Evolutionary conservation across 2,888 invertebrate species (phyloP), one percentile per base, ranked within the genome.

Genomic region (Spatulosminthurus flaviceps): DNA sequence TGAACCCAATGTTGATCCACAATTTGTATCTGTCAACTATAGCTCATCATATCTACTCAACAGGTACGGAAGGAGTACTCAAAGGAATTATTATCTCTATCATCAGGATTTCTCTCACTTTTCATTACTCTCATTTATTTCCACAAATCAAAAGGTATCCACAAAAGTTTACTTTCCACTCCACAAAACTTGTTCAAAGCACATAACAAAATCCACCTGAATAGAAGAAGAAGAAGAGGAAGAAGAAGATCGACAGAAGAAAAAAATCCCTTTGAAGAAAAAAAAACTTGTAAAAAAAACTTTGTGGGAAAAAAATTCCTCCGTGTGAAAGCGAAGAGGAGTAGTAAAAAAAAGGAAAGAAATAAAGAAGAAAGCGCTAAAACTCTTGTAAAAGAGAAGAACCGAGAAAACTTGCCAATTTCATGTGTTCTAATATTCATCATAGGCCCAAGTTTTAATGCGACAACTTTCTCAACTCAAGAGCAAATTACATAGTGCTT

Each of bases 1-100:
- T 51, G n/a, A 51, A 51, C n/a, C 51, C 16, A 51, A 51, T 51
- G 51, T 16, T 51, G 51, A 51, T 51, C n/a, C 51, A 51, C 51
- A 51, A 51, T 51, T 51, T 51, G 51, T 51, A 51, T 2, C 51
- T 51, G 51, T 51, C 51, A n/a, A n/a, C n/a, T n/a, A n/a, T n/a
- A n/a, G n/a, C n/a, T n/a, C n/a, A n/a, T n/a, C n/a, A n/a, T n/a
- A 51, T 51, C 19, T 2, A 4, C 19, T 51, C 51, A 51, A 51
- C 51, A 51, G 51, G 51, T 51, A 51, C 5, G 51, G n/a, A n/a
- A n/a, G n/a, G n/a, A n/a, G n/a, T 51, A n/a, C 51, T 51, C n/a
- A 11, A 19, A 51, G 4, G 16, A 13, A n/a, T 34, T 51, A n/a
- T 51, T 51, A 51, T 51, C 51, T 13, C 51, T 16, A 19, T 19